Base-by-base conservation (phyloP, 2,113 vertebrate genomes). In the Oryzias javanicus region DNA sequence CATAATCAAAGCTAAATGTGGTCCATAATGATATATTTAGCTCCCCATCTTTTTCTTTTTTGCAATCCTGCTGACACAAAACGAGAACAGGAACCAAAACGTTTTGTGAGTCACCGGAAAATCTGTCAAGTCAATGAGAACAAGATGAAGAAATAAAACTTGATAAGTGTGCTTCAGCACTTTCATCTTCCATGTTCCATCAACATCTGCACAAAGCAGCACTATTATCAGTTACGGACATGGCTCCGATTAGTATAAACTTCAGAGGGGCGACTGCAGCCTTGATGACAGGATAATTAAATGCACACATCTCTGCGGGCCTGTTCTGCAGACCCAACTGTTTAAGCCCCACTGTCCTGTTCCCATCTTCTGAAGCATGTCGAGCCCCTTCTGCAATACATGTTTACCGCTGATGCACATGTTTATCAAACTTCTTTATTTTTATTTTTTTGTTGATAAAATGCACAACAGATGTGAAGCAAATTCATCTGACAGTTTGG, bases 271-370 rank as follows among this genome's bases (percentile, higher is more conserved):
- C 14, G 27, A 46, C 55, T 42, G 44, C 52, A 49, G 57, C 61
- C 54, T 53, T 29, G 54, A 56, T 24, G 63, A 71, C 72, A 70
- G 60, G 40, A 76, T 74, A 70, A 85, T 82, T 74, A 72, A 84
- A 78, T 52, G 44, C 71, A 51, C 14, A 67, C 64, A 69, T 72
- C 59, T 72, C 49, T 1, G 54, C 49, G 20, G 50, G 49, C 65
- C 52, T 53, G 66, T 45, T 57, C 66, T 22, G 49, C 62, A 62
- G 50, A 78, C 44, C 6, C 41, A n/a, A 49, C 35, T 49, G 52
- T 55, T 71, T 64, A 50, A 57, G 73, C 64, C 49, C 59, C 17
- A 48, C 52, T 22, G 7, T 58, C 49, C 62, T 49, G 55, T 72
- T 70, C 58, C 24, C 49, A 35, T 72, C 60, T 44, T 64, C 67